Base-by-base conservation (phyloP, 2,113 vertebrate species). In the Circaetus gallicus region DNA sequence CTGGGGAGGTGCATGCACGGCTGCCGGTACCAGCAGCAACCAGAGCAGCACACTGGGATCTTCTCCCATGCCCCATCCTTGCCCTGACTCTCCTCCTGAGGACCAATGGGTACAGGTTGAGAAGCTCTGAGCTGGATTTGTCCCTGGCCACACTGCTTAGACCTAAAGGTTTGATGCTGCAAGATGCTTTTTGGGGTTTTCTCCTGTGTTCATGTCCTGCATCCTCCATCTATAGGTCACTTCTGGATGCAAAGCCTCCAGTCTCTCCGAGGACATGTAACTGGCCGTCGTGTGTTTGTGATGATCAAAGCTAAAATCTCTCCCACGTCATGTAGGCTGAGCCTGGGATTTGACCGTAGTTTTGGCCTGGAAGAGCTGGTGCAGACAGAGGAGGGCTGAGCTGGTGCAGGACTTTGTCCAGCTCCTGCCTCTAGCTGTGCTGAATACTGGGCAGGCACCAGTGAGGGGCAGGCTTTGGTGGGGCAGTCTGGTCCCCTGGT, bases 81-180 rank as follows among this genome's bases (percentile, higher is more conserved):
- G 1, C 16, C 49, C 80, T 13, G 18, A 34, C 2, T 59, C 21
- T 66, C 43, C 34, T 86, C 21, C 43, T 16, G 21, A 43, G 31
- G 53, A 59, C 36, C 7, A 7, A 6, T 0, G 24, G 29, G 29
- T 11, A 19, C 31, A 50, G 21, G 47, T 0, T 56, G 40, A 70
- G 14, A 61, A 81, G 31, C 21, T 77, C 83, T 77, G 76, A 91
- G 63, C 11, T 81, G 36, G 18, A 36, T 91, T 93, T 61, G 12
- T 22, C 18, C 29, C 52, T 38, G 2, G 1, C 17, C 49, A 59
- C 26, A 3, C 13, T 24, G 29, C 47, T 90, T 55, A 50, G 11
- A 18, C 26, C 7, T 31, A 11, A 61, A 52, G 18, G 19, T 43
- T 34, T 86, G 42, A 34, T 25, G 49, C 5, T 73, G 21, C 11